Conservation (phyloP, 2,888 invertebrate species). For the Hololepta plana region DNA sequence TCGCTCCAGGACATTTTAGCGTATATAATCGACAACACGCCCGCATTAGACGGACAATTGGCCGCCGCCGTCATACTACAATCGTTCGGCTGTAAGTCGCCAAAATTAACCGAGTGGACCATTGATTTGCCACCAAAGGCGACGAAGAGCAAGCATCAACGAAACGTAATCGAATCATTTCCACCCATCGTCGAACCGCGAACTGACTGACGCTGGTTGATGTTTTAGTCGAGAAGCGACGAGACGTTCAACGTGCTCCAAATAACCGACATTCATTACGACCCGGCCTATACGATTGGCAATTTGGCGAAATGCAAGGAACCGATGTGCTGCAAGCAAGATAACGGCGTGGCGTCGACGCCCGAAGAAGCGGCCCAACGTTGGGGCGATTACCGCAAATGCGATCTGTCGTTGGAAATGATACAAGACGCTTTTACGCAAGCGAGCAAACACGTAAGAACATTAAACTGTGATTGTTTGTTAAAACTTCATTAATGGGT, state of each 20-base stretch:
- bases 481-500: slow-evolving; percentile 1
- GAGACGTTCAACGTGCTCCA: slow-evolving; percentile 35
- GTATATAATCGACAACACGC: slow-evolving; percentile 37
- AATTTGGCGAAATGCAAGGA: slow-evolving; percentile 54
- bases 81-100: slow-evolving; percentile 16
- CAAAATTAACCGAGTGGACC: slow-evolving; percentile 12
- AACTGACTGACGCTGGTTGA: slow-evolving; percentile 4
- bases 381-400: slow-evolving; percentile 67
- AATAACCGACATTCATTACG: slow-evolving; percentile 64
- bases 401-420: slow-evolving; percentile 54
- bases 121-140: too few species aligned
- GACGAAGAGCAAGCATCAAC: slow-evolving; percentile 8
- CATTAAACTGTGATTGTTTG: too few species aligned
- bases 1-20: slow-evolving; percentile 35
- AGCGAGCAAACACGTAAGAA: slow-evolving; percentile 10
- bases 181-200: neutral
- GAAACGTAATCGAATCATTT: slow-evolving; percentile 4
- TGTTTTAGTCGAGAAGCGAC: slow-evolving; percentile 7
- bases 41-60: slow-evolving; percentile 30
- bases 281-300: slow-evolving; percentile 49
- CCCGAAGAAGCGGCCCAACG: slow-evolving; percentile 39
- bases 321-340: slow-evolving; percentile 59
- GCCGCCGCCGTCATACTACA: slow-evolving; percentile 39
- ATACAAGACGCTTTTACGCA: slow-evolving; percentile 35
- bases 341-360: slow-evolving; percentile 29